Conservation (phyloP, 1,140 invertebrate species). For the Colletes latitarsis region DNA sequence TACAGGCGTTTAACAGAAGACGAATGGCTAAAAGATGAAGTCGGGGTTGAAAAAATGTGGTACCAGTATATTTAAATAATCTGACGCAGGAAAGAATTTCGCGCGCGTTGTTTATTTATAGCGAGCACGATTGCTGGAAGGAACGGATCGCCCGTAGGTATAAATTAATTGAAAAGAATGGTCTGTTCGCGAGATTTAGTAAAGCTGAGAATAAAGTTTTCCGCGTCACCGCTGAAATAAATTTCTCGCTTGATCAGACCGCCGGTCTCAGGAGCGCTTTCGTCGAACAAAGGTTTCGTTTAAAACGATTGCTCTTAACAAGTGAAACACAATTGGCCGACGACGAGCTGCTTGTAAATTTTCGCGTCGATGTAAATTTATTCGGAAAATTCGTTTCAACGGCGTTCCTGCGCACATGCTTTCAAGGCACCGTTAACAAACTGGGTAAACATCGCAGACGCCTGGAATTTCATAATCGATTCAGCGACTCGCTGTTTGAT, state of each 20-base stretch:
- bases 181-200: not conserved
- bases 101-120: not conserved
- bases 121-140: not conserved
- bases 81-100: not conserved
- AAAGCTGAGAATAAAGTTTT: not conserved
- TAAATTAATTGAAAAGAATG: not conserved
- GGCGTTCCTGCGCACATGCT: too few species aligned
- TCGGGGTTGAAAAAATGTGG: not conserved
- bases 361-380: not conserved
- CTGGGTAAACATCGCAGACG: not conserved
- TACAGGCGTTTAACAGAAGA: too few species aligned
- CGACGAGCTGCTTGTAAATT: too few species aligned
- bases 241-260: not conserved
- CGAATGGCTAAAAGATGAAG: not conserved
- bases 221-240: not conserved
- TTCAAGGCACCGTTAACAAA: too few species aligned
- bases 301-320: not conserved
- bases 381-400: not conserved
- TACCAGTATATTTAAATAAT: not conserved
- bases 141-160: not conserved
- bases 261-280: too few species aligned
- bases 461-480: slow-evolving; percentile 46
- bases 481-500: slow-evolving; percentile 31
- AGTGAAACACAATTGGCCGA: too few species aligned
- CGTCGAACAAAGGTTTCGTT: not conserved